Evolutionary conservation across 1,140 invertebrate genomes (phyloP), one percentile per base, ranked within the genome.

Genomic region (Pinna nobilis): DNA sequence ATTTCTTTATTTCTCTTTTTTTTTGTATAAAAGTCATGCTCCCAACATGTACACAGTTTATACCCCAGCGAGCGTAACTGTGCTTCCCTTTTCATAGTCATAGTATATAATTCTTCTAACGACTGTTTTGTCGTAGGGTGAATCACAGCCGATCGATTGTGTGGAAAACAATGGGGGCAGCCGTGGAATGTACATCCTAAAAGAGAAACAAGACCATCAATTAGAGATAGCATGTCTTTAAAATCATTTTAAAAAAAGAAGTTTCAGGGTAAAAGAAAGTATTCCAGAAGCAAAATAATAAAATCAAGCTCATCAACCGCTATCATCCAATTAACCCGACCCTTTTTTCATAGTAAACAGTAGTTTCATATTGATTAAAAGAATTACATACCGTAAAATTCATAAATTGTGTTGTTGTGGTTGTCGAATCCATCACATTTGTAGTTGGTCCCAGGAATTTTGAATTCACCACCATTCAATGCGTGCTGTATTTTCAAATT

Each of bases 161-260:
- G 37, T 1, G 59, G 70, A 44, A 47, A 73, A 68, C 78, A 81
- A 11, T 18, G 35, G 15, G 39, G 66, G 55, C 78, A 80, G 0
- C 79, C 79, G 61, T 81, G 79, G 47, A 69, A 81, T 2, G 53
- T 15, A 66, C 78, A 69, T 25, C 63, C 41, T 51, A 51, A 6
- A 57, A 57, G 28, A 30, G n/a, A 57, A 57, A 28, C 13, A 32
- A 30, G 5, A 7, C 4, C 32, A 57, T 30, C 15, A 57, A 57
- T 9, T 9, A 23, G 15, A 57, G 3, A 7, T 7, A 28, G 9
- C 30, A 30, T 28, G 4, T 57, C 6, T 28, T 57, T 28, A 5
- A 15, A 9, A 30, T 57, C 7, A 18, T 4, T 30, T 50, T 51
- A 35, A 35, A 66, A 30, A n/a, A 13, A 47, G 4, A 30, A 25